Base-by-base conservation (phyloP, 2,113 vertebrate genomes). In the Fulmarus glacialis region DNA sequence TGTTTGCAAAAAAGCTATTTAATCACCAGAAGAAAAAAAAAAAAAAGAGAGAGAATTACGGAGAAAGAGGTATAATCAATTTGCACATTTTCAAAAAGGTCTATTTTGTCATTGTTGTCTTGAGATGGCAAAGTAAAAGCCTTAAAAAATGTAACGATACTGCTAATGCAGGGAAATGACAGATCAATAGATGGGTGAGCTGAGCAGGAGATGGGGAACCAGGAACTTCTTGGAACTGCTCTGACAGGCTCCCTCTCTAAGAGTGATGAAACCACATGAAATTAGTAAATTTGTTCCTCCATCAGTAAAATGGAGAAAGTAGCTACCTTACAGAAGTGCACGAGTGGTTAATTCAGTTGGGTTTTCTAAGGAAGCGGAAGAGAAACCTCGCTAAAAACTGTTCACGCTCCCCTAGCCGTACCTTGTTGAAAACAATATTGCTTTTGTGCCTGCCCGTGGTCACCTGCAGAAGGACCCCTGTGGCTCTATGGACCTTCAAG, bases 1-100 rank as follows among this genome's bases (percentile, higher is more conserved):
- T 85, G 66, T 70, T 94, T 89, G 89, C 60, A 89, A 91, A 71
- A 88, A 85, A 72, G 36, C 66, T 82, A 77, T 94, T 91, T 94
- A 94, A 93, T 58, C 50, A 93, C 12, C 15, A 62, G 30, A 34
- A 70, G 6, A 26, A 6, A 4, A 9, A 12, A 10, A 11, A 24
- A 21, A 21, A 27, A 34, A 15, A 15, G 3, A 32, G 2, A 27
- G 9, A 38, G 4, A 77, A 58, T 87, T 74, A 32, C 1, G 3
- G 40, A 75, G 34, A 72, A 78, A 68, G 64, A 48, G 15, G 27
- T 32, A 15, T 56, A 82, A 92, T 89, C 77, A 94, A 27, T 85
- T 80, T 94, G 58, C 60, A 89, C 40, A 21, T 82, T 95, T 89
- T 32, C 30, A 60, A 45, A 89, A 94, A 73, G 60, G 53, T 38